Evolutionary conservation across 1,140 invertebrate genomes (phyloP).

Genomic region (Aphaenogaster floridana): DNA sequence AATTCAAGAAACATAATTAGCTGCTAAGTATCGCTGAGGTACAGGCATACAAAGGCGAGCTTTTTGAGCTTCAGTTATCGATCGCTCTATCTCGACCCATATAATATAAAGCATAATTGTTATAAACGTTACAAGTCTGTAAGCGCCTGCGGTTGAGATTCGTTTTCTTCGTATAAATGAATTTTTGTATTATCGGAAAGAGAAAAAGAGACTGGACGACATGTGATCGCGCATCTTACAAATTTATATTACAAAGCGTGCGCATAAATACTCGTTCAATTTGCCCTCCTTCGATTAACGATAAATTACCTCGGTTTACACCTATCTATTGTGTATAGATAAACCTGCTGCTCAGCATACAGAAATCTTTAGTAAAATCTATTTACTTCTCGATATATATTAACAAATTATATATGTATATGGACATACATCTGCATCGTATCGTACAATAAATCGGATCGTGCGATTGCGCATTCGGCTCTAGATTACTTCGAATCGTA

Average conservation of each 20-base stretch:
- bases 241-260: slow-evolving; percentile 47
- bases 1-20: slow-evolving; percentile 21
- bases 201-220: slow-evolving; percentile 22
- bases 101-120: slow-evolving; percentile 31
- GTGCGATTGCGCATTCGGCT: slow-evolving; percentile 59
- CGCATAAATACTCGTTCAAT: slow-evolving; percentile 30
- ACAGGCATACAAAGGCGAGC: slow-evolving; percentile 2
- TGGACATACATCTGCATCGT: slow-evolving; percentile 68
- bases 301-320: slow-evolving; percentile 10
- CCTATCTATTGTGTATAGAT: slow-evolving; percentile 26
- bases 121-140: neutral
- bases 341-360: slow-evolving; percentile 51
- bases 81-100: neutral
- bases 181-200: slow-evolving; percentile 30
- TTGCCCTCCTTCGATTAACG: slow-evolving; percentile 31
- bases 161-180: slow-evolving; percentile 17
- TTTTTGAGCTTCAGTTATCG: neutral
- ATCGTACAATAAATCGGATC: slow-evolving; percentile 69
- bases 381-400: slow-evolving; percentile 59
- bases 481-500: slow-evolving; percentile 65
- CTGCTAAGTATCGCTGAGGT: neutral
- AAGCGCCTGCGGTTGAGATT: slow-evolving; percentile 13
- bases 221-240: slow-evolving; percentile 40
- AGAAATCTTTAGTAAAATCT: slow-evolving; percentile 62
- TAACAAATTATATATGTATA: slow-evolving; percentile 60